Percentiles rank a stretch among this genome's conserved stretches.
These are phyloP conservation scores for Anolis sagrei DNA, from an alignment of 2,113 vertebrate genomes.

Conservation along the genomic window DNA sequence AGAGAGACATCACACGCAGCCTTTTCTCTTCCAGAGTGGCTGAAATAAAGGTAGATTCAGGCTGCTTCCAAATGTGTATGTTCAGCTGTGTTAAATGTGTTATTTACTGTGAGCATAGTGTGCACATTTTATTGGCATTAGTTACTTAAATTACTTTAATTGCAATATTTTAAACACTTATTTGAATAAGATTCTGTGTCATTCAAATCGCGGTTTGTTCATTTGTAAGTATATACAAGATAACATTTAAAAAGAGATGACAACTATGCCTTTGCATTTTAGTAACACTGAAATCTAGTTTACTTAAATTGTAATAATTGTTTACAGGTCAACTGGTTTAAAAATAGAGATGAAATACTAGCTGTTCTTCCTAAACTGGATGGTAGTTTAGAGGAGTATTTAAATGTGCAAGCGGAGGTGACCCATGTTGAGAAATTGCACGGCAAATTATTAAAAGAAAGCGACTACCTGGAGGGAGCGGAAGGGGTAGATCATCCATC, in stretches of 20 bases:
- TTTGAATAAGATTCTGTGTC: no score
- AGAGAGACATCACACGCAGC: slow-evolving; percentile 96
- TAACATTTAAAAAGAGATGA: no score
- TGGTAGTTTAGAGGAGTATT: slow-evolving; percentile 88
- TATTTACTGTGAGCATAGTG: background rate
- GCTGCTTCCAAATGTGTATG: fast-evolving
- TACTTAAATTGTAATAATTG: slow-evolving; percentile 12
- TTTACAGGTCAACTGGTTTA: slow-evolving; percentile 97
- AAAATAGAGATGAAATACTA: slow-evolving; percentile 97
- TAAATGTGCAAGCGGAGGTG: slow-evolving; percentile 89
- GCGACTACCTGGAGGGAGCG: slow-evolving; percentile 92
- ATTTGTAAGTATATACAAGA: background rate
- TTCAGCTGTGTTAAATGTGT: background rate
- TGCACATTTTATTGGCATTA: background rate
- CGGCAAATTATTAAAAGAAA: slow-evolving; percentile 90
- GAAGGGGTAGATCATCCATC: slow-evolving; percentile 90
- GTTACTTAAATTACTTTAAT: background rate
- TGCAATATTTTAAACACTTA: background rate
- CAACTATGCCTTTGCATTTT: background rate
- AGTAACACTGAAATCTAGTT: background rate
- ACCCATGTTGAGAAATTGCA: slow-evolving; percentile 91
- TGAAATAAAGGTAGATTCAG: slow-evolving; percentile 88
- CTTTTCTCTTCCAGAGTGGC: slow-evolving; percentile 97
- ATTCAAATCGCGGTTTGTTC: background rate
- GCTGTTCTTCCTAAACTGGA: slow-evolving; percentile 92